A percentile compares a stretch with the other conserved stretches of the same genome.
phyloP scores from a whole-genome alignment of 1,140 invertebrate species.

The Metopolophium dirhodum region DNA sequence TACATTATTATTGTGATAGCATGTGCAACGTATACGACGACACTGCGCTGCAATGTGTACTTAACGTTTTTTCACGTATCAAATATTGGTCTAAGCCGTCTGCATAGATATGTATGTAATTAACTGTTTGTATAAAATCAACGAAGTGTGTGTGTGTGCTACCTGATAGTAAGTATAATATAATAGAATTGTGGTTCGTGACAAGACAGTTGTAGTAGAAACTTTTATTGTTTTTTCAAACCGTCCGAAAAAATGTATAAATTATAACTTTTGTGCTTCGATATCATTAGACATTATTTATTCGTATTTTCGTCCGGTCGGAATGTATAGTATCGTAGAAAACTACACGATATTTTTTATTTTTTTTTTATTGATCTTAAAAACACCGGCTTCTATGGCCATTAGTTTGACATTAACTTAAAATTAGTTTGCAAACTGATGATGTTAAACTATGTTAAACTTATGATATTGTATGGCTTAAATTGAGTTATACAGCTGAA shows the following conservation, averaged over 20 bases:
- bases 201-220: background rate
- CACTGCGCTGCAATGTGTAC: background rate
- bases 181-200: background rate
- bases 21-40: background rate
- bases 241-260: background rate
- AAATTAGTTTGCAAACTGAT: no score
- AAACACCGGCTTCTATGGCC: no score
- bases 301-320: background rate
- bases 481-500: no score
- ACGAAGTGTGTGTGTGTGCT: background rate
- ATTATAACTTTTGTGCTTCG: background rate
- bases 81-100: constrained; percentile 14
- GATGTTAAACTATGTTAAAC: no score
- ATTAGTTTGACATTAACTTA: no score
- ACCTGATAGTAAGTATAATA: background rate
- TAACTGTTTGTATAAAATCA: background rate
- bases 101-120: background rate
- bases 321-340: background rate
- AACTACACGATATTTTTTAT: background rate
- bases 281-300: background rate
- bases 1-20: background rate
- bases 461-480: no score
- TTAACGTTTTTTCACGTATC: background rate
- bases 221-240: constrained; percentile 14
- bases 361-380: no score